Evolutionary conservation across 64 coral and sea anemone genomes (phyloP), one percentile per base, ranked within the genome.

Genomic region (Dendrophyllia cribrosa): DNA sequence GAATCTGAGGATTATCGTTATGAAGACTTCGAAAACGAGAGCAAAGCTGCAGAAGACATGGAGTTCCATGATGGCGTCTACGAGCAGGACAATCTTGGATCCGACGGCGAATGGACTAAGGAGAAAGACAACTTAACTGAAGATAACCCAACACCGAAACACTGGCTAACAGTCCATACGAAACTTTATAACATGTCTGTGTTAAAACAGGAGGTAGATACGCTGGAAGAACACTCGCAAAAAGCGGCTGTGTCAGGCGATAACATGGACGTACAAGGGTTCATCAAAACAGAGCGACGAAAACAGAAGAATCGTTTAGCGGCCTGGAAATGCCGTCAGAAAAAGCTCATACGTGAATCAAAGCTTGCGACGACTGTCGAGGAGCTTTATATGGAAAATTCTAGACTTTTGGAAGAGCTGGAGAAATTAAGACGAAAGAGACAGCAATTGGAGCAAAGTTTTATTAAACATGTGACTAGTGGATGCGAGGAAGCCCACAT

Each of bases 141-240:
- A 21, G 87, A 94, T 11, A 77, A 51, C 26, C 93, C 88, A 72
- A 48, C 93, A 50, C 89, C 74, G 24, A 95, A 91, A 46, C 88
- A 95, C 52, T 95, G 93, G 93, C 79, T 95, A 15, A 86, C 93
- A 7, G 62, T 95, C 16, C 88, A 95, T 51, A 95, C 93, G 19
- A 95, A 91, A 69, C 74, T 95, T n/a, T 95, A 95, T 78, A 83
- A 82, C 64, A 90, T 95, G 93, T 81, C 76, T 23, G 66, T 59
- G 15, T 75, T 74, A 48, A 67, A 75, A 3, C 89, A 88, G 43
- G 73, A 96, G 51, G 23, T 44, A 6, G 52, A 88, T 51, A 58
- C 25, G 3, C 25, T 58, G 2, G 77, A 75, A 16, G 83, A 96
- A 66, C 59, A 75, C 13, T 20, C 89, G 66, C 66, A 88, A 46